Base-by-base conservation (phyloP, 2,797 vertebrate genomes). In the Galagoides demidoff region DNA sequence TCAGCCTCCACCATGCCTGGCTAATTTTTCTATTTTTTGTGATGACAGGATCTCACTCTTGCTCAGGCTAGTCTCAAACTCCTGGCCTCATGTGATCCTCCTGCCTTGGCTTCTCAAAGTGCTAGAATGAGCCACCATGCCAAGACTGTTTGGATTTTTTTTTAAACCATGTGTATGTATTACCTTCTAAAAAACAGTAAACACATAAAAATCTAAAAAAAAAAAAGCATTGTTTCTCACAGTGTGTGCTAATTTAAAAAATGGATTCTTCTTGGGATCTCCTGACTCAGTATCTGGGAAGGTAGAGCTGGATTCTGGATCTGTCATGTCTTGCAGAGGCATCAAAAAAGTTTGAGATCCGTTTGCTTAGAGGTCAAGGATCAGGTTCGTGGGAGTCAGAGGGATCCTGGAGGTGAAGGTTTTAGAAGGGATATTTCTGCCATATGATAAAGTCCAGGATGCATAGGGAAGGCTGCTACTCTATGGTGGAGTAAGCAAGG, bases 161-260 rank as follows among this genome's bases (percentile, higher is more conserved):
- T 70, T 70, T 12, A 70, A 49, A 66, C 23, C 34, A 63, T 10
- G 16, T 79, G 34, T 37, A 45, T 77, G 23, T 82, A 55, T 66
- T 31, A 66, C 29, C n/a, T 92, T 83, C n/a, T 81, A 73, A 90
- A 89, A 85, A 59, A 14, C 79, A 87, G 84, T 25, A 76, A 92
- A 92, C 79, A 13, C 34, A 27, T 68, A 34, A 64, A 85, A 91
- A 93, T 19, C 34, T 74, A 45, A 74, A 92, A 45, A 20, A n/a
- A 71, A 76, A n/a, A 89, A 82, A 31, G 22, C 61, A 68, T 39
- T 52, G n/a, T 94, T 86, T 92, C 34, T 96, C 61, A 89, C 57
- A 83, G 19, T 17, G n/a, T 91, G 16, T 92, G 31, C 73, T 74
- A 64, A 94, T 76, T 86, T 20, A 79, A 76, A 70, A 70, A 64